Base-by-base conservation (phyloP, 2,888 invertebrate genomes). In the Colletes collaris region DNA sequence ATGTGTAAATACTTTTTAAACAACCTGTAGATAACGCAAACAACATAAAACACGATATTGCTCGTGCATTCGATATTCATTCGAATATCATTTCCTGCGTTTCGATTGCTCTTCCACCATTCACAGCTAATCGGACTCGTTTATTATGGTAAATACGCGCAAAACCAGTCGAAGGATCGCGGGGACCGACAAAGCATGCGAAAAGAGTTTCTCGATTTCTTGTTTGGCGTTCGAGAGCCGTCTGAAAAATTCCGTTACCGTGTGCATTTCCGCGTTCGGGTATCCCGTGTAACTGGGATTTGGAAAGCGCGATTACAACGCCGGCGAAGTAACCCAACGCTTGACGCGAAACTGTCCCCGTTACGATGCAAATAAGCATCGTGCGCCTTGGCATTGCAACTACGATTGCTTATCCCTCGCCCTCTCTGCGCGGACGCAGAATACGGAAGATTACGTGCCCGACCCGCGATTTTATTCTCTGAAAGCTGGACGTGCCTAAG, bases 351-450 rank as follows among this genome's bases (percentile, higher is more conserved):
- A 84, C 58, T 85, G 82, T 86, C 79, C 67, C 78, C 79, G 40
- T 80, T 81, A 71, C 82, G 66, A 87, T 76, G 84, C 80, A 83
- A 86, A 81, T 74, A 75, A 80, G 77, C 66, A 46, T 44, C 27
- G 80, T 62, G 60, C 6, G 64, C 59, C 46, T 60, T 27, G 63
- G 27, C 63, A 63, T 53, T 65, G 73, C 81, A 58, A 71, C 76
- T 65, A 71, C 76, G 58, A 65, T 81, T 52, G 37, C 60, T 6
- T 53, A 11, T 65, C 65, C 71, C 55, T 52, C 63, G 67, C 67
- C 65, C 44, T 46, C 35, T 10, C 35, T 64, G 16, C 13, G 64
- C 55, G 44, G 27, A 76, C 75, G 65, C 76, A 74, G 66, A 76
- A 67, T 50, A 73, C 56, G 55, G 64, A 67, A 63, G 74, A 82